phyloP scores from a whole-genome alignment of 2,797 vertebrate species.

The Staurois parvus region DNA sequence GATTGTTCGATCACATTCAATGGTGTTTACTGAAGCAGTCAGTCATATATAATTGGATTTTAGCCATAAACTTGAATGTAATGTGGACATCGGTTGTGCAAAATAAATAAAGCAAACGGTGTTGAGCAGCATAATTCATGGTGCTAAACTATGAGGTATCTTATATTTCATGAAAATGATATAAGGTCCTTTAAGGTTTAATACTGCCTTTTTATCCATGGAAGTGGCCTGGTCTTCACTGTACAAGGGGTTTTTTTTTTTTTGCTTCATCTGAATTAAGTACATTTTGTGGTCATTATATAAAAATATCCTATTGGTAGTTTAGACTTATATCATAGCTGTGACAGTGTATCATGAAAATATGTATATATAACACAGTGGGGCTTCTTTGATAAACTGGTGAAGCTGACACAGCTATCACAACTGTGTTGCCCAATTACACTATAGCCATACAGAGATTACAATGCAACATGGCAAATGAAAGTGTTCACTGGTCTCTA shows the following conservation, averaged over 20 bases:
- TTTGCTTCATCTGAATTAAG: constrained; percentile 51
- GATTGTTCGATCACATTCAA: constrained; percentile 48
- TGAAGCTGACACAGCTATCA: neutral
- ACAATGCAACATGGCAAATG: neutral
- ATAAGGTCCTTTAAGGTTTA: constrained; percentile 41
- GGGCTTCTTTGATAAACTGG: constrained; percentile 23
- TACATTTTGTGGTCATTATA: constrained; percentile 41
- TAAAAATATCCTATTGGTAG: constrained; percentile 42
- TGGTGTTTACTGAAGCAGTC: constrained; percentile 15
- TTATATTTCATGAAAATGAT: constrained; percentile 14
- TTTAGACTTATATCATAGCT: constrained; percentile 66
- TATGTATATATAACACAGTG: constrained; percentile 60
- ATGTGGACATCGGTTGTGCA: neutral
- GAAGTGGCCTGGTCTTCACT: constrained; percentile 49
- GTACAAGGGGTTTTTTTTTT: constrained; percentile 43
- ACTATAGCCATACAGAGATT: neutral
- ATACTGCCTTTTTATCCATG: constrained; percentile 25
- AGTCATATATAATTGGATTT: constrained; percentile 33
- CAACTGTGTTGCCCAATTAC: neutral
- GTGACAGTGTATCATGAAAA: constrained; percentile 52
- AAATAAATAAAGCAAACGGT: constrained; percentile 9
- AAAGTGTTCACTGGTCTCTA: no score
- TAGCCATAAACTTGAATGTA: neutral
- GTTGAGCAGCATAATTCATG: constrained; percentile 1
- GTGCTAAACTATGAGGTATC: constrained; percentile 39